Conservation (phyloP, 2,888 invertebrate genomes). For the Rhyacophila evoluta region DNA sequence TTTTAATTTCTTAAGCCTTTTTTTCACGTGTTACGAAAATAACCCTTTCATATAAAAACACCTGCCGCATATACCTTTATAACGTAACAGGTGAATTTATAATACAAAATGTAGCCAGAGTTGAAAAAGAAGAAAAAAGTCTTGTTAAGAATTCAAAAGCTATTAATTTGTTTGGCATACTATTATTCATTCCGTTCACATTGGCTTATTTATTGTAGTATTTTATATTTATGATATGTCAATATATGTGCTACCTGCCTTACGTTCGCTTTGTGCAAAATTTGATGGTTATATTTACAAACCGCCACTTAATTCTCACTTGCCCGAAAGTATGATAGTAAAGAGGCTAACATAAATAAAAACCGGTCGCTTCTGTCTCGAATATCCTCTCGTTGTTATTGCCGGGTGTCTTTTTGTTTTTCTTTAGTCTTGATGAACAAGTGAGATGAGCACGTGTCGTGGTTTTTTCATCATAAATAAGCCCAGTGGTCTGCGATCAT, state of each 20-base stretch:
- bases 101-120: background rate
- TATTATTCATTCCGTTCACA: too few species aligned
- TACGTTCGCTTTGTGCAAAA: background rate
- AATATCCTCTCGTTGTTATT: conserved; percentile 17
- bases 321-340: background rate
- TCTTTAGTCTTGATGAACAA: background rate
- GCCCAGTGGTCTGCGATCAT: conserved; percentile 17
- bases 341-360: conserved; percentile 6
- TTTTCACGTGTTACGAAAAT: background rate
- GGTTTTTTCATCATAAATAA: conserved; percentile 4
- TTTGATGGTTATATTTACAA: background rate
- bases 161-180: background rate
- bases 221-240: background rate
- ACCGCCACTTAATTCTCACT: conserved; percentile 9
- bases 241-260: background rate
- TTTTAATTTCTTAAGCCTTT: background rate
- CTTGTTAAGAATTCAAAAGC: background rate
- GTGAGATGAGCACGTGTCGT: conserved; percentile 15
- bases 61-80: background rate
- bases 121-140: too few species aligned
- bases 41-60: background rate
- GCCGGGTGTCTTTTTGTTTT: conserved; percentile 1
- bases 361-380: conserved; percentile 14
- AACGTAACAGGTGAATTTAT: background rate
- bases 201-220: too few species aligned